phyloP scores from a whole-genome alignment of 1,140 invertebrate genomes.

The Vanessa tameamea region DNA sequence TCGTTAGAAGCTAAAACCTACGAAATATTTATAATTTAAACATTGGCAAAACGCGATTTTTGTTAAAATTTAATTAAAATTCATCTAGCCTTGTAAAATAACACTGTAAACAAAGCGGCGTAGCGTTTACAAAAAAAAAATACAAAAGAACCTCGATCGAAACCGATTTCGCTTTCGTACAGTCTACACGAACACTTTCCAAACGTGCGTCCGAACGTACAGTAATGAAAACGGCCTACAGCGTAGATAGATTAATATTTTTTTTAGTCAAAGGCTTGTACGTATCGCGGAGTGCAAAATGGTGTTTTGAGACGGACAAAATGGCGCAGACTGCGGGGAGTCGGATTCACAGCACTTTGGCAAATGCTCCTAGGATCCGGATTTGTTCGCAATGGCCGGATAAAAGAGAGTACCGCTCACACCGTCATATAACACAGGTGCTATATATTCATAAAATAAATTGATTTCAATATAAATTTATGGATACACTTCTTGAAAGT shows the following conservation, averaged over 20 bases:
- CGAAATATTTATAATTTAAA: too few relatives aligned
- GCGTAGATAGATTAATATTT: conserved; percentile 48
- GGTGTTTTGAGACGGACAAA: conserved; percentile 65
- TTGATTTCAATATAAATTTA: background rate
- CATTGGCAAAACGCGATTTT: too few relatives aligned
- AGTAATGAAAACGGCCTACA: conserved; percentile 46
- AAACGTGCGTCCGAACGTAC: conserved; percentile 8
- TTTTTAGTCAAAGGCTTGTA: conserved; percentile 49
- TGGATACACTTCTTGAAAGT: too few relatives aligned
- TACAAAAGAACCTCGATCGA: conserved; percentile 21
- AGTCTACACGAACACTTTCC: background rate
- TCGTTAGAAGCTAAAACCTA: too few relatives aligned
- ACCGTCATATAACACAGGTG: conserved; percentile 13
- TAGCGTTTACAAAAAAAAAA: background rate
- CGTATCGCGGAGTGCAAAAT: conserved; percentile 68
- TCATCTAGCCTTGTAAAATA: too few relatives aligned
- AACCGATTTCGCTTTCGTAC: conserved; percentile 25
- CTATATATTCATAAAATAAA: background rate
- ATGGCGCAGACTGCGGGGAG: conserved; percentile 52
- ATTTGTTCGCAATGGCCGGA: conserved; percentile 63
- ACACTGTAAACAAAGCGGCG: too few relatives aligned
- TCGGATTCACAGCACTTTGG: conserved; percentile 57
- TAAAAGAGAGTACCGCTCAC: conserved; percentile 46
- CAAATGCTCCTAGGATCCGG: conserved; percentile 70
- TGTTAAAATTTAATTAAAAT: too few relatives aligned